Conservation (phyloP, 2,888 invertebrate species). For the Eilema depressum region DNA sequence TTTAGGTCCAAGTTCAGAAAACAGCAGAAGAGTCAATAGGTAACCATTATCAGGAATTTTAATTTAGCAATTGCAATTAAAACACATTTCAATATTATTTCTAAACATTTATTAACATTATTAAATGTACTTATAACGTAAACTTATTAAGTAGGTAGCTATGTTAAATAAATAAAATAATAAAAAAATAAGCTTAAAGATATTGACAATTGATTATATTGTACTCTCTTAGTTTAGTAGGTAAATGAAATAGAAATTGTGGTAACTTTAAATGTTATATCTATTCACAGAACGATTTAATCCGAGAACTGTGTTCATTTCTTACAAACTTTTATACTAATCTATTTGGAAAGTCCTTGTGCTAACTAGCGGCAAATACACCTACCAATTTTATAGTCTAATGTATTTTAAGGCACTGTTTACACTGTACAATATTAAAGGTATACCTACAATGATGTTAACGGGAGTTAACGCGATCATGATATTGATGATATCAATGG, state of each 20-base stretch:
- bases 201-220: constrained; percentile 30
- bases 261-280: constrained; percentile 13
- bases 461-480: too few species aligned
- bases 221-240: constrained; percentile 9
- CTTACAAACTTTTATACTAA: neutral
- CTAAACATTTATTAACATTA: constrained; percentile 39
- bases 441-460: too few species aligned
- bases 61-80: constrained; percentile 9
- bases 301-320: neutral
- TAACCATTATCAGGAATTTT: neutral
- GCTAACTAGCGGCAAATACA: neutral
- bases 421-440: too few species aligned
- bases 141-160: constrained; percentile 14
- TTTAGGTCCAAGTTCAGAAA: too few species aligned
- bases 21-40: too few species aligned
- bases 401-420: too few species aligned
- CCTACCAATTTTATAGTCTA: too few species aligned
- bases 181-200: constrained; percentile 40
- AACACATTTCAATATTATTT: constrained; percentile 15
- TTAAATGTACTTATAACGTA: constrained; percentile 23
- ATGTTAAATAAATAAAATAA: constrained; percentile 37
- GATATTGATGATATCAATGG: too few species aligned
- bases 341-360: constrained; percentile 1
- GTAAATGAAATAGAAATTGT: constrained; percentile 8
- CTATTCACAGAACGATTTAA: constrained; percentile 8